phyloP scores from a whole-genome alignment of 2,888 invertebrate genomes.

The Flexamia atlantica region DNA sequence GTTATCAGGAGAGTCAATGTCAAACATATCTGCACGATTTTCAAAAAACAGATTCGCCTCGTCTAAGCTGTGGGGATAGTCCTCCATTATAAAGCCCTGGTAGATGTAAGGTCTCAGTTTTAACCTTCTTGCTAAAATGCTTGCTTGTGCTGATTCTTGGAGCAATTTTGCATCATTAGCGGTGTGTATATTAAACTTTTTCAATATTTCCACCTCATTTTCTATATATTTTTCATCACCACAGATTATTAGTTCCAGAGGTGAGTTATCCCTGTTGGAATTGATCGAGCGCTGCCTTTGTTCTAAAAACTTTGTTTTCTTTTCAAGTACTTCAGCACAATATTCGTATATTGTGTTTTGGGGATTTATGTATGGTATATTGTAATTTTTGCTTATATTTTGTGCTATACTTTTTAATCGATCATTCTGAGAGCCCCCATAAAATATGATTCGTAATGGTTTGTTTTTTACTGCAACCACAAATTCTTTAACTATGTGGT shows the following conservation, averaged over 20 bases:
- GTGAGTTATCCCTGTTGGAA: neutral
- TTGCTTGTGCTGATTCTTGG: neutral
- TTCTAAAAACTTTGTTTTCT: neutral
- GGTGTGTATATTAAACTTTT: neutral
- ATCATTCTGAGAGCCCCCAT: neutral
- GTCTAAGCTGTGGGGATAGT: neutral
- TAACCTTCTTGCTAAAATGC: neutral
- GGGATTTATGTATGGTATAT: neutral
- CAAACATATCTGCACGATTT: neutral
- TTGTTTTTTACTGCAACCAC: neutral
- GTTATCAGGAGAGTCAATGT: neutral
- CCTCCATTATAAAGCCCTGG: neutral
- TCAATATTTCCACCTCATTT: neutral
- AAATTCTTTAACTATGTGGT: conserved; percentile 31
- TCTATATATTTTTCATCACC: conserved; percentile 6
- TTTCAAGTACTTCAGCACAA: neutral
- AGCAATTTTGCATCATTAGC: neutral
- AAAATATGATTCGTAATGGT: conserved; percentile 23
- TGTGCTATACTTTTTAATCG: neutral
- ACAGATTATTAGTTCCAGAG: neutral
- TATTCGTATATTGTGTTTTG: neutral
- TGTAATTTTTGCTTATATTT: neutral
- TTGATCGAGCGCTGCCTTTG: neutral
- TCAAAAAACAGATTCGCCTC: neutral
- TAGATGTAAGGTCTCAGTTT: conserved; percentile 1